These are phyloP conservation scores for Neosilurus hyrtlii DNA, from an alignment of 2,797 vertebrate genomes.

Conservation along the genomic window DNA sequence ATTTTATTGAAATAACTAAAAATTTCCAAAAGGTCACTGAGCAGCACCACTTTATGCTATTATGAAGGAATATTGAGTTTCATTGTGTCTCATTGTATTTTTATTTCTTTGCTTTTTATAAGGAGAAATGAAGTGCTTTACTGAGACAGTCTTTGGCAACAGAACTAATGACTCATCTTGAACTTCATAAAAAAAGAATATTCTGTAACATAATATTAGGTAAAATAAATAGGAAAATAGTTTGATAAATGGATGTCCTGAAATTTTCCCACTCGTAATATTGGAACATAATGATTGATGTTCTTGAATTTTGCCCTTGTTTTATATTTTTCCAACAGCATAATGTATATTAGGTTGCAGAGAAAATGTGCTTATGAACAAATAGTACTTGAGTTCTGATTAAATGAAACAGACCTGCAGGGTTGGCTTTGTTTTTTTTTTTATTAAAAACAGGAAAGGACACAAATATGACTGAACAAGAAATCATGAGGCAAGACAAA, in stretches of 20 bases:
- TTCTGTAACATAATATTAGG: constrained; percentile 2
- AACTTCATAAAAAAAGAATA: constrained; percentile 41
- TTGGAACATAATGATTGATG: background rate
- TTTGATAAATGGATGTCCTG: background rate
- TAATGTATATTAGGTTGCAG: background rate
- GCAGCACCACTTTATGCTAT: background rate
- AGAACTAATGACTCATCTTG: constrained; percentile 21
- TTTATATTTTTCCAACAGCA: background rate
- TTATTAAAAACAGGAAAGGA: background rate
- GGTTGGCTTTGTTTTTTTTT: background rate
- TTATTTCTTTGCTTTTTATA: constrained; percentile 8
- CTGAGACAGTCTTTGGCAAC: constrained; percentile 57
- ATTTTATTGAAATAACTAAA: background rate
- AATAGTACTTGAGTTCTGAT: background rate
- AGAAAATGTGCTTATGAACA: background rate
- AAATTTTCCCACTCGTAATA: background rate
- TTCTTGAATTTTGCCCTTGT: background rate
- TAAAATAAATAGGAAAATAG: constrained; percentile 12
- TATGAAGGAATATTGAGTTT: constrained; percentile 5
- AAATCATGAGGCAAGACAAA: background rate
- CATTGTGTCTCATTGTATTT: background rate
- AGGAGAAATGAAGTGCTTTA: constrained; percentile 30
- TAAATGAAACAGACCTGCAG: background rate
- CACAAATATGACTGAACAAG: background rate
- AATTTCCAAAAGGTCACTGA: constrained; percentile 3